Evolutionary conservation across 64 coral and sea anemone genomes (phyloP).

Genomic region (Cladopsammia gracilis): DNA sequence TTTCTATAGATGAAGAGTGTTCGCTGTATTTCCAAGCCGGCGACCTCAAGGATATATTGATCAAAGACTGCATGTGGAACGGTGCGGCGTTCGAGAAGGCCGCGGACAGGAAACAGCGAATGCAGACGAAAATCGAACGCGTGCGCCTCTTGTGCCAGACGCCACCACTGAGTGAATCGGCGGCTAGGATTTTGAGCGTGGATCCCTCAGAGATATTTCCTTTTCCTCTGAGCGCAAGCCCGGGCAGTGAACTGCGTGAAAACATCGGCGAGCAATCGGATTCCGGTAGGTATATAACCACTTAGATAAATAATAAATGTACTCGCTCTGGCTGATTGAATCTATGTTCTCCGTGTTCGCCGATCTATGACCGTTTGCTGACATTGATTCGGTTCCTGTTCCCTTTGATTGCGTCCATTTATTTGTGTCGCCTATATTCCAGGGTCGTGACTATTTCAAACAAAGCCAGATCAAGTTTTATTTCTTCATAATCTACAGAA

Average conservation of each 20-base stretch:
- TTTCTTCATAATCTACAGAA: background rate
- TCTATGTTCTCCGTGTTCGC: slow-evolving; percentile 19
- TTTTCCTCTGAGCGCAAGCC: slow-evolving; percentile 75
- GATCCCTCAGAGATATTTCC: slow-evolving; percentile 95
- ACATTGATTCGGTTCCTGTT: slow-evolving; percentile 4
- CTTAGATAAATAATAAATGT: slow-evolving; percentile 72
- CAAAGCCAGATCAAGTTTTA: background rate
- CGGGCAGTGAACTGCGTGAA: slow-evolving; percentile 59
- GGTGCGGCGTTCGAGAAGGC: slow-evolving; percentile 82
- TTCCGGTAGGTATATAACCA: slow-evolving; percentile 75
- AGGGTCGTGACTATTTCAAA: background rate
- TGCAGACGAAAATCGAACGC: slow-evolving; percentile 68
- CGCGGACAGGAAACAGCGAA: slow-evolving; percentile 40
- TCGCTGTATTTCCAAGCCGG: slow-evolving; percentile 89
- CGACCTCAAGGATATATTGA: slow-evolving; percentile 95
- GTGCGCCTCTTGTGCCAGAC: slow-evolving; percentile 82
- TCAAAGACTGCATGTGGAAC: slow-evolving; percentile 98
- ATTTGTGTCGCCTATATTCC: background rate
- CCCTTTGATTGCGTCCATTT: slow-evolving; percentile 5
- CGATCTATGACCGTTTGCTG: slow-evolving; percentile 36
- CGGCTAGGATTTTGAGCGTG: slow-evolving; percentile 85
- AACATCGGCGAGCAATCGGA: slow-evolving; percentile 74
- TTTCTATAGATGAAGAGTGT: slow-evolving; percentile 72
- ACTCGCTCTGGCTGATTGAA: slow-evolving; percentile 40
- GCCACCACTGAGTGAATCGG: slow-evolving; percentile 82